These are phyloP conservation scores for Platyscapa corneri DNA, from an alignment of 1,140 invertebrate genomes.

Conservation along the genomic window DNA sequence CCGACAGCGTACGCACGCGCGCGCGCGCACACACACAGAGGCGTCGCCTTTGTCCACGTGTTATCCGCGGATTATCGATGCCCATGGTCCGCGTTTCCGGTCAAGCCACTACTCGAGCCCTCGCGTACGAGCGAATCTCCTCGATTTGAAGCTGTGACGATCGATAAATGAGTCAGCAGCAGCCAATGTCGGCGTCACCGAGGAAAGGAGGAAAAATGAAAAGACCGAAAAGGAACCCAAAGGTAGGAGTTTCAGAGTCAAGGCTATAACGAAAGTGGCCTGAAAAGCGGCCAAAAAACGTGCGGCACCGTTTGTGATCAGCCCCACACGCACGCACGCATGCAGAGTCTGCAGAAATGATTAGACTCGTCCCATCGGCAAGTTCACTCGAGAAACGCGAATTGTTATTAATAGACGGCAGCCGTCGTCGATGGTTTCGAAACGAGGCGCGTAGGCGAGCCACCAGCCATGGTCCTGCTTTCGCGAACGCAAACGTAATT, in stretches of 20 bases:
- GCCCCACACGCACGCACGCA: too few species aligned
- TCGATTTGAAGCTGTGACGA: too few species aligned
- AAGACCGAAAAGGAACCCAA: background rate
- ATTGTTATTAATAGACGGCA: conserved; percentile 16
- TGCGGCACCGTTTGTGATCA: background rate
- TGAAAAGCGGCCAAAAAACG: background rate
- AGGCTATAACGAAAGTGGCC: background rate
- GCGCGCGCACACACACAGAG: too few species aligned
- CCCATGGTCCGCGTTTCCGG: too few species aligned
- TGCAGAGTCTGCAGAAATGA: background rate
- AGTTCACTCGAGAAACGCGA: conserved; percentile 18
- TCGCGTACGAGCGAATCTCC: too few species aligned
- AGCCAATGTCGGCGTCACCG: too few species aligned
- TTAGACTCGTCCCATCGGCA: background rate
- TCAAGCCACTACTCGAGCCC: too few species aligned
- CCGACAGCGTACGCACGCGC: too few species aligned
- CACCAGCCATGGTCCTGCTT: background rate
- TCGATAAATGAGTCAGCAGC: too few species aligned
- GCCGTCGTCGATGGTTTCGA: conserved; percentile 7
- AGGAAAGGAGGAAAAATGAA: background rate
- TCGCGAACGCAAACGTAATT: too few species aligned
- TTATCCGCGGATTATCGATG: too few species aligned
- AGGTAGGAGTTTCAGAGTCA: conserved; percentile 16
- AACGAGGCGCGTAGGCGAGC: conserved; percentile 4
- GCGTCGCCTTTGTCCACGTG: too few species aligned